Base-by-base conservation (phyloP, 2,888 invertebrate genomes). In the Archips crataeganus region DNA sequence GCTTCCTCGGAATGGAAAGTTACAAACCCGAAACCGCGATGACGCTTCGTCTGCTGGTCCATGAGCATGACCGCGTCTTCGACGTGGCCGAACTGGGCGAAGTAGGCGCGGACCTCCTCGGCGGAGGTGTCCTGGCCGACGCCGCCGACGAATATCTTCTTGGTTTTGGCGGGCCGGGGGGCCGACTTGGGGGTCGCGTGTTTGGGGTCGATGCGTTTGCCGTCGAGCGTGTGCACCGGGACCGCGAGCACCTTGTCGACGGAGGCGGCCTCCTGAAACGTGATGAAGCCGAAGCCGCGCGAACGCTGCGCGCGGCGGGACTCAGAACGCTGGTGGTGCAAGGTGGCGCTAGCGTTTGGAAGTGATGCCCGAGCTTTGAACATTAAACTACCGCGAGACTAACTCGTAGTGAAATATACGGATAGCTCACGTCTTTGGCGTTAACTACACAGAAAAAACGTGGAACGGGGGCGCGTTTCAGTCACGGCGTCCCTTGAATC, bases 261-360 rank as follows among this genome's bases (percentile, higher is more conserved):
- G 85, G 98, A 97, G 80, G 97, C 96, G 73, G 98, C 97, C 91
- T 98, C 98, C 91, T 98, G 97, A 95, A 98, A 98, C 85, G 98
- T 98, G 92, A 98, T 98, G 95, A 98, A 98, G 86, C 98, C 97
- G 92, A 98, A 98, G 87, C 98, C 98, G 90, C 98, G 97, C 95
- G 98, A 98, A 89, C 98, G 97, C 98, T 98, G 96, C 87, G 93
- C 93, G 92, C 90, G 96, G 96, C 86, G 75, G 10, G 49, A 72
- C 51, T 73, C 49, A 73, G 42, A 61, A 34, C 45, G 13, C 45
- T 62, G 42, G 42, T 15, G 45, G 23, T 23, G 39, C 15, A 23
- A 54, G 11, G 13, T 32, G 42, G 23, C 23, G 23, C 62, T 23
- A 45, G 62, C 45, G 62, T 34, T 4, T 32, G 9, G 32, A 34